A percentile compares a stretch with the other conserved stretches of the same genome.
These are phyloP conservation scores for Liodrosophila aerea DNA, from an alignment of 2,888 invertebrate genomes.

Conservation along the genomic window DNA sequence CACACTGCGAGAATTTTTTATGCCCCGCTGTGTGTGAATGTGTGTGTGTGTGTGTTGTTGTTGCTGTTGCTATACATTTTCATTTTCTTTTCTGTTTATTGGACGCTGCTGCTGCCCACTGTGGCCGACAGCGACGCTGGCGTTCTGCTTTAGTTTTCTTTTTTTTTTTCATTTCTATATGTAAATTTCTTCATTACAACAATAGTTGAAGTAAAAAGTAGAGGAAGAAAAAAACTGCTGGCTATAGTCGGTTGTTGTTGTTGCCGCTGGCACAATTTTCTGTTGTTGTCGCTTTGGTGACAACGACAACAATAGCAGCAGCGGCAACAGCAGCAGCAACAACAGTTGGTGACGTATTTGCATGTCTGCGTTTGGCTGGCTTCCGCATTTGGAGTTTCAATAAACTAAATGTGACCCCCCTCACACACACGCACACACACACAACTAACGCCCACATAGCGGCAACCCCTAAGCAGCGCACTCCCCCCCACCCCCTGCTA, in stretches of 20 bases:
- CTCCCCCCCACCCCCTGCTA: background rate
- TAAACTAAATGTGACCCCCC: constrained; percentile 36
- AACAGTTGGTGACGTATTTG: constrained; percentile 69
- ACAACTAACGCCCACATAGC: background rate
- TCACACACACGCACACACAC: background rate
- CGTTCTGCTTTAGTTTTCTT: constrained; percentile 33
- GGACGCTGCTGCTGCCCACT: constrained; percentile 39
- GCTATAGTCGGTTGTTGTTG: constrained; percentile 42
- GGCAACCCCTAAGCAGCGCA: constrained; percentile 2
- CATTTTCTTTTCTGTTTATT: constrained; percentile 74
- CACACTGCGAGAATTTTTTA: constrained; percentile 65
- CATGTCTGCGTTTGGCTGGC: constrained; percentile 62
- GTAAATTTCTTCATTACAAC: constrained; percentile 69
- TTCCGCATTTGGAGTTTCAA: constrained; percentile 68
- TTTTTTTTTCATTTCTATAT: constrained; percentile 52
- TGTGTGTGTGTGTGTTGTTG: constrained; percentile 15
- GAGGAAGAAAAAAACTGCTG: constrained; percentile 44
- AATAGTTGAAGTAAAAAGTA: constrained; percentile 21
- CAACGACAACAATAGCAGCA: constrained; percentile 46
- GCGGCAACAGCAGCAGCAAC: constrained; percentile 26
- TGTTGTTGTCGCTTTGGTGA: constrained; percentile 61
- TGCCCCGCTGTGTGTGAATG: constrained; percentile 27
- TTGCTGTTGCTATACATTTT: constrained; percentile 66
- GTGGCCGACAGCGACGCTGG: constrained; percentile 38
- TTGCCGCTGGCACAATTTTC: constrained; percentile 76